Conservation (phyloP, 2,888 invertebrate species). For the Drosophila longiperda region DNA sequence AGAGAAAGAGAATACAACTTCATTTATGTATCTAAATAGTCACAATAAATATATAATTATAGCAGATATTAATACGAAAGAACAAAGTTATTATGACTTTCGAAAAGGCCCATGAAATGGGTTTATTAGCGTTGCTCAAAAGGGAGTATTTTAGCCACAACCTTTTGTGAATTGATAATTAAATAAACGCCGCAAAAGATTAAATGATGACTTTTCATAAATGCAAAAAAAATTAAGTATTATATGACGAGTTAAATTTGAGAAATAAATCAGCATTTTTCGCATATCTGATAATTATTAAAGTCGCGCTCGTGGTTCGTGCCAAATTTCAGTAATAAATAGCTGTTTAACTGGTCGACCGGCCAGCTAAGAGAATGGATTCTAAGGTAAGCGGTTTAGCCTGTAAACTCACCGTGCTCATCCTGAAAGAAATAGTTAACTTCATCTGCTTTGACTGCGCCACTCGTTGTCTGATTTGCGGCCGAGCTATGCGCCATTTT, state of each 20-base stretch:
- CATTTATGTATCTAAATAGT: background rate
- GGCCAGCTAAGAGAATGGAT: slow-evolving; percentile 4
- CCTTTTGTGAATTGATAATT: background rate
- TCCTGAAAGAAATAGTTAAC: slow-evolving; percentile 84
- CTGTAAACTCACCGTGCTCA: slow-evolving; percentile 83
- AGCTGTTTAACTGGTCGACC: slow-evolving; percentile 14
- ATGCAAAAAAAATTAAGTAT: background rate
- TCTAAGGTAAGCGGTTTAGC: slow-evolving; percentile 2
- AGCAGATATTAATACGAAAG: background rate
- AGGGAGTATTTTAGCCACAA: background rate
- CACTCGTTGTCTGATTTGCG: slow-evolving; percentile 62
- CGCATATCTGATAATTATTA: background rate
- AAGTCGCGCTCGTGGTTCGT: background rate
- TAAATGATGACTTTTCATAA: background rate
- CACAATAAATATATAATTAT: background rate
- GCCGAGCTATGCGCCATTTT: slow-evolving; percentile 82
- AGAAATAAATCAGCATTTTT: background rate
- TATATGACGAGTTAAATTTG: background rate
- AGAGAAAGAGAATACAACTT: background rate
- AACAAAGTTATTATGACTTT: background rate
- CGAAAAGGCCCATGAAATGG: background rate
- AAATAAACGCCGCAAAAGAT: background rate
- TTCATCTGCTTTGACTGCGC: slow-evolving; percentile 81
- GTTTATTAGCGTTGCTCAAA: background rate
- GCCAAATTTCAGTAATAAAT: background rate